Evolutionary conservation across 92 coral and sea anemone genomes (phyloP).

Genomic region (Siderastrea radians): DNA sequence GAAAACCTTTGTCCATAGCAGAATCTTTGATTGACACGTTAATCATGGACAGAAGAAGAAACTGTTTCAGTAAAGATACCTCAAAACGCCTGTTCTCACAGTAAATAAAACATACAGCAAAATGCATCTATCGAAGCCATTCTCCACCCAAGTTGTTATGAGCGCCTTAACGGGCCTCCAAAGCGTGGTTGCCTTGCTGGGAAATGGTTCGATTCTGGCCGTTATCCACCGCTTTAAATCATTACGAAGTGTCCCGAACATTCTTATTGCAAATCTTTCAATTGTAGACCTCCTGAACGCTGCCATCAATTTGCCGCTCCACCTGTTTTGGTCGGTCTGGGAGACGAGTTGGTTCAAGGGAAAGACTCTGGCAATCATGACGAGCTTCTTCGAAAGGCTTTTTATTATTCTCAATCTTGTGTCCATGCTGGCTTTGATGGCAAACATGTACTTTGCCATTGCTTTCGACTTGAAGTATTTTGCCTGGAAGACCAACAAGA

Average conservation of each 20-base stretch:
- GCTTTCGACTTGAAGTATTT: too few relatives aligned
- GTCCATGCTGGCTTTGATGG: too few relatives aligned
- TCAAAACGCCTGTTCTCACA: too few relatives aligned
- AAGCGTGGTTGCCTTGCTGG: background rate
- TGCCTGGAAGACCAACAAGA: too few relatives aligned
- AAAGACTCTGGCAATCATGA: background rate
- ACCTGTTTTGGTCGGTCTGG: background rate
- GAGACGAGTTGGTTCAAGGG: background rate
- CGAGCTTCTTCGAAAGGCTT: background rate
- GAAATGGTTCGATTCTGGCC: too few relatives aligned
- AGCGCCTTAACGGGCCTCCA: background rate
- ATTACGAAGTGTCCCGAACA: constrained; percentile 5
- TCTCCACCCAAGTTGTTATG: background rate
- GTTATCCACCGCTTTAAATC: background rate
- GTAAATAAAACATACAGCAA: background rate
- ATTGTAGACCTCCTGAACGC: background rate
- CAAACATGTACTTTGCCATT: too few relatives aligned
- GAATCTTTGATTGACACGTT: too few relatives aligned
- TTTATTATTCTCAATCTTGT: too few relatives aligned
- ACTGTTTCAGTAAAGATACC: too few relatives aligned
- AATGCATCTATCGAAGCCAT: background rate
- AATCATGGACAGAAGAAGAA: too few relatives aligned
- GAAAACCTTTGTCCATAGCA: too few relatives aligned
- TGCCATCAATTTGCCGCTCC: background rate
- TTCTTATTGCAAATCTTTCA: background rate